Base-by-base conservation (phyloP, 2,888 invertebrate species). In the Drosophila meridiana region DNA sequence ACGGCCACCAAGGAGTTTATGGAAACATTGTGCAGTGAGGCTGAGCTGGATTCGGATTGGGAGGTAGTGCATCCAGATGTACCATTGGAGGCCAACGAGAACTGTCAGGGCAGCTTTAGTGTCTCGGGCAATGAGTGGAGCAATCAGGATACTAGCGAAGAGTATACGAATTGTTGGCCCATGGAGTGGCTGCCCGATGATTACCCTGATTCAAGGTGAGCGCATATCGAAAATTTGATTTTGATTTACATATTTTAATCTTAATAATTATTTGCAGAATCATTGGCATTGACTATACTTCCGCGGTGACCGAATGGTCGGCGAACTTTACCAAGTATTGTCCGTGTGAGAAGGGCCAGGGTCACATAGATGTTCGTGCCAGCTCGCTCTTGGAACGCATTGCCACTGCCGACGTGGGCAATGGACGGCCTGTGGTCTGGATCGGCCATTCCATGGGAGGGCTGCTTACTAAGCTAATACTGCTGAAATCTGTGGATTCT, bases 401-500 rank as follows among this genome's bases (percentile, higher is more conserved):
- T 61, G 90, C 94, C 59, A 94, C 94, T 83, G 96, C 98, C 30
- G 97, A 96, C 59, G 95, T 99, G 11, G 99, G 99, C 0, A 93
- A 95, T 71, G 85, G 85, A 20, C 94, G 96, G 68, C 98, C 98
- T 0, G 95, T 98, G 36, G 95, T 99, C 40, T 99, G 98, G 98
- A 95, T 99, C 28, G 96, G 97, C 1, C 99, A 99, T 94, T 99
- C 99, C 3, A 98, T 99, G 98, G 99, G 99, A 72, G 99, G 98
- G 13, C 94, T 99, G 14, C 94, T 99, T 53, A 97, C 98, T 0
- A 99, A 99, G 93, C 95, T 97, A 90, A 95, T 98, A 86, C 94
- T 98, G 8, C 94, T 96, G 40, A 95, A 96, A 92, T 95, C 96
- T 60, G 93, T 95, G 78, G 93, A 94, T 64, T 94, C 94, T 67